Evolutionary conservation across 2,113 vertebrate genomes (phyloP).

Genomic region (Cacatua alba): DNA sequence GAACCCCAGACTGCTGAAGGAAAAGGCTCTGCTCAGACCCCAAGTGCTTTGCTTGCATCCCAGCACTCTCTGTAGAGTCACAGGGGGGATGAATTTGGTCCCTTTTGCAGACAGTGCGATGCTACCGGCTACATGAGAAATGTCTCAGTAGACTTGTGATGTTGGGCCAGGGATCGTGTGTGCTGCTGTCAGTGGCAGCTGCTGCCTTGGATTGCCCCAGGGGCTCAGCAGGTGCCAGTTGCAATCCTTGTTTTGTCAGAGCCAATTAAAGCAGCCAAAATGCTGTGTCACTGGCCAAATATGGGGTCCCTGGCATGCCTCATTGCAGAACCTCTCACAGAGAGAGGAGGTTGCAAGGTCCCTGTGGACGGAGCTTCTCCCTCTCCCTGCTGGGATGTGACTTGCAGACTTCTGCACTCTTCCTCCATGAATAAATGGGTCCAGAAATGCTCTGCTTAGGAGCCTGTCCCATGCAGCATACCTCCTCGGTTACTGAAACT

Average conservation of each 20-base stretch:
- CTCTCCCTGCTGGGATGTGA: background rate
- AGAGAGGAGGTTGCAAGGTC: background rate
- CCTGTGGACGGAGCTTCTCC: background rate
- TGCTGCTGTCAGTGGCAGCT: background rate
- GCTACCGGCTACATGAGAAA: background rate
- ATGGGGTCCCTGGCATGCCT: background rate
- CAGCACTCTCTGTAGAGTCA: background rate
- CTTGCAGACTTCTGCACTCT: background rate
- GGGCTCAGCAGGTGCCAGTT: conserved; percentile 2
- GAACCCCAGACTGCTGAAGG: background rate
- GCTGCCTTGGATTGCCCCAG: background rate
- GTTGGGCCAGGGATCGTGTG: background rate
- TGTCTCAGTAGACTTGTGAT: background rate
- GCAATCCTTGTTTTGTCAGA: background rate
- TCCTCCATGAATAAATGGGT: background rate
- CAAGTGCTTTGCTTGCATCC: background rate
- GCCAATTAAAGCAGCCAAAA: conserved; percentile 1
- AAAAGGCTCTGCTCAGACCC: background rate
- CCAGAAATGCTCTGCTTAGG: background rate
- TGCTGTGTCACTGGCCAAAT: conserved; percentile 60
- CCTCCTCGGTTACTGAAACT: background rate
- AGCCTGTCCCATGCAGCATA: background rate
- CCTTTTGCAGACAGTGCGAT: background rate
- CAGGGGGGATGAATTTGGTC: background rate
- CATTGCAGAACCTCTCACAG: background rate